These are phyloP conservation scores for Caloenas nicobarica DNA, from an alignment of 2,113 vertebrate species.

Conservation along the genomic window DNA sequence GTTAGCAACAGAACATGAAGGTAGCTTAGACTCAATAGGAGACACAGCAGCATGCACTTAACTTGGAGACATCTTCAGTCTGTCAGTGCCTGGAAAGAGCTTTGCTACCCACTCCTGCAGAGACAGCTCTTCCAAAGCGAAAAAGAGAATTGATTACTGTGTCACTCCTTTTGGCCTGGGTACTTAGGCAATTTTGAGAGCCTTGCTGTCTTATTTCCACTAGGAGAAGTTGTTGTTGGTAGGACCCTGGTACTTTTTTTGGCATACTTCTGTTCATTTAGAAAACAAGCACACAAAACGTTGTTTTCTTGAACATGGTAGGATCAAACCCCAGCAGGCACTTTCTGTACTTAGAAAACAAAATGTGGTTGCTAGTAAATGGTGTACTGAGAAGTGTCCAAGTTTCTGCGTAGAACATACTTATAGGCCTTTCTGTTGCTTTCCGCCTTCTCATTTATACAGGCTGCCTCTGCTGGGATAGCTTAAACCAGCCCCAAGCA, in stretches of 20 bases:
- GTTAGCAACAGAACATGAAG: neutral
- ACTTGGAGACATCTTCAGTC: rapidly evolving
- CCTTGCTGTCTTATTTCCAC: neutral
- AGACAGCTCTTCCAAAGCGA: neutral
- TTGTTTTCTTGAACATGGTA: rapidly evolving
- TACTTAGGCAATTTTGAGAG: neutral
- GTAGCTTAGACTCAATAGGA: neutral
- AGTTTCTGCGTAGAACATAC: neutral
- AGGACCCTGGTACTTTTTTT: neutral
- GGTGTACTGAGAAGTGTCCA: neutral
- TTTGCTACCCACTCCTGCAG: neutral
- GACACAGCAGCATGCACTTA: neutral
- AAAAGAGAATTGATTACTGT: neutral
- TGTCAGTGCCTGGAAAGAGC: neutral
- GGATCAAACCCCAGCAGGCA: neutral
- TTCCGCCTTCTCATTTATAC: neutral
- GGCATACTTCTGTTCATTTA: neutral
- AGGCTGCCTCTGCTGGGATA: neutral
- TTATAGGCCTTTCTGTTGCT: neutral
- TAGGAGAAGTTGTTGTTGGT: neutral
- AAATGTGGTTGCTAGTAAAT: neutral
- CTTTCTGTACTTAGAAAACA: neutral
- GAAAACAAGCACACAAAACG: neutral
- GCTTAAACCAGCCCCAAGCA: neutral
- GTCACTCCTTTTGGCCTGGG: neutral